Base-by-base conservation (phyloP, 2,797 vertebrate species). In the Sylvilagus floridanus region DNA sequence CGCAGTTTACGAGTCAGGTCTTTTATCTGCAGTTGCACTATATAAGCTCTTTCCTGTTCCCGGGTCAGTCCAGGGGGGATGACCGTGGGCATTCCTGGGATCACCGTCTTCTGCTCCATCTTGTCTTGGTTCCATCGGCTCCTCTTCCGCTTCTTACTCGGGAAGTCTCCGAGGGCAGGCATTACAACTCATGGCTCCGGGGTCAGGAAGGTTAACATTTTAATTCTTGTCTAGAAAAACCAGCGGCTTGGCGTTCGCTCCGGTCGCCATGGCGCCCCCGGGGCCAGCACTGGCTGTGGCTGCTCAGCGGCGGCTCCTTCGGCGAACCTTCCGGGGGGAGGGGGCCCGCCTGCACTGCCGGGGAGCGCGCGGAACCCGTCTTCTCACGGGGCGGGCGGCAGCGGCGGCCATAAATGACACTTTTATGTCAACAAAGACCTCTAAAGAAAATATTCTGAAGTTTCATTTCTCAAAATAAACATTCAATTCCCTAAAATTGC, bases 1-100 rank as follows among this genome's bases (percentile, higher is more conserved):
- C 99, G 99, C 98, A 99, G 99, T 99, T 99, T 99, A 99, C 99
- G 99, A 99, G 99, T 99, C 99, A 99, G 99, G 99, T 99, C 99
- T 99, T 99, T 99, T 98, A 99, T 99, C 99, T 99, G 99, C 99
- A 99, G 99, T 99, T 99, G 99, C 99, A 99, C 99, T 98, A 98
- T 98, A 69, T 98, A 98, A 83, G 98, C 98, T 96, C 98, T 97
- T 96, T 99, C 99, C 84, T 99, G 99, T 66, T 99, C 99, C 79
- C 99, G 98, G 72, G 98, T 99, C 73, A 99, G 98, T 71, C 99
- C 99, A 4, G 99, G 99, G 2, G 99, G 99, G 63, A 99, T 99
- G 79, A 99, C 99, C 0, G 99, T 99, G 77, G 99, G 99, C 99
- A 99, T 99, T 77, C 99, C 99, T 0, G 99, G 99, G 90, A 99